Percentiles rank a stretch among this genome's conserved stretches.
Conservation (phyloP, 2,113 vertebrate species). For the Silurus meridionalis region DNA sequence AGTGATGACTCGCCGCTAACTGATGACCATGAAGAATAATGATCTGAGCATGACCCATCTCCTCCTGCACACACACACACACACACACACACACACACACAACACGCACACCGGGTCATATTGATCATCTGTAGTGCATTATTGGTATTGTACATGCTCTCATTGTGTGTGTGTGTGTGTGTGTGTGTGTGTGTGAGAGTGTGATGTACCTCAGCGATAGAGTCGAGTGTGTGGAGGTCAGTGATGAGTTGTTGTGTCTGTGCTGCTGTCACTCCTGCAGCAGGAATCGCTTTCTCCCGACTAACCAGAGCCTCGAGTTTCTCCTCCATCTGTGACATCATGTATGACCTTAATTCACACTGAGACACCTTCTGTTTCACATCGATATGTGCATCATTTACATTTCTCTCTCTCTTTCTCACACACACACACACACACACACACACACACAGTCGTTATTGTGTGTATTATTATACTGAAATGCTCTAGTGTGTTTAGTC, state of each 20-base stretch:
- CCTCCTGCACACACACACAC: slow-evolving; percentile 72
- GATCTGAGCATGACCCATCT: slow-evolving; percentile 82
- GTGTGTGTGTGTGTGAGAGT: neutral
- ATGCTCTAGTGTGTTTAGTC: neutral
- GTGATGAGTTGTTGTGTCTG: slow-evolving; percentile 83
- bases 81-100: slow-evolving; percentile 33
- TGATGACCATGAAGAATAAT: slow-evolving; percentile 89
- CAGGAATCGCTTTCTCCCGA: slow-evolving; percentile 77
- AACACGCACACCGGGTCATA: neutral
- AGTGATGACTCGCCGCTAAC: slow-evolving; percentile 89
- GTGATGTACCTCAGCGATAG: slow-evolving; percentile 76
- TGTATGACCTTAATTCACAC: neutral
- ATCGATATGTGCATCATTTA: neutral
- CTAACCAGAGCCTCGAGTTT: slow-evolving; percentile 75
- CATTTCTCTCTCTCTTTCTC: neutral
- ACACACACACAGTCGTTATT: neutral
- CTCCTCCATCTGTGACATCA: slow-evolving; percentile 76
- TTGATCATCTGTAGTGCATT: neutral
- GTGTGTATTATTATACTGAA: neutral
- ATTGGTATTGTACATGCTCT: neutral
- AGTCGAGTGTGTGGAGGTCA: slow-evolving; percentile 79
- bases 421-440: neutral
- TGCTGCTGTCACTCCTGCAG: slow-evolving; percentile 74
- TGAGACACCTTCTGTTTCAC: neutral
- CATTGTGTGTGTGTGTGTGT: neutral